Evolutionary conservation across 1,140 invertebrate species (phyloP).

Genomic region (Drosophila arizonae): DNA sequence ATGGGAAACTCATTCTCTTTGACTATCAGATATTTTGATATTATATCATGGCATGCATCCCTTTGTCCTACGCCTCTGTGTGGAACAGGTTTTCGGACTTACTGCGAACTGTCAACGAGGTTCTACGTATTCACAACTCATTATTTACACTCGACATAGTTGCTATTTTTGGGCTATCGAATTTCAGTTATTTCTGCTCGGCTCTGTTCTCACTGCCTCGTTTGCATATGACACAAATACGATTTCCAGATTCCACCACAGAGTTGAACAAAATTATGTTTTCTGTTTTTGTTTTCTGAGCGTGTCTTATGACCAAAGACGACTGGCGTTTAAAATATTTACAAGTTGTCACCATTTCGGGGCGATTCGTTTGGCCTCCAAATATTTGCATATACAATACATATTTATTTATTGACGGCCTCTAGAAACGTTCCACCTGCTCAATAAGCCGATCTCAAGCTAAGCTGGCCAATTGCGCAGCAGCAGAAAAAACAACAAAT

Average conservation of each 20-base stretch:
- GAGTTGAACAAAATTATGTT: slow-evolving; percentile 30
- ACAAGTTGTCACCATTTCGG: slow-evolving; percentile 59
- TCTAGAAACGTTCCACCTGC: slow-evolving; percentile 54
- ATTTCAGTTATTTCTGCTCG: slow-evolving; percentile 51
- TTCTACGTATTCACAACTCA: slow-evolving; percentile 33
- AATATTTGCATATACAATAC: slow-evolving; percentile 65
- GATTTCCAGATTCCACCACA: slow-evolving; percentile 10
- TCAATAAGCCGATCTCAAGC: slow-evolving; percentile 21
- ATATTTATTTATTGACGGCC: slow-evolving; percentile 15
- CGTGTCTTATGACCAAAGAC: slow-evolving; percentile 45
- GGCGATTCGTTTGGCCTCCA: slow-evolving; percentile 42
- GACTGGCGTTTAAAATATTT: slow-evolving; percentile 53
- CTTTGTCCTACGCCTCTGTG: slow-evolving; percentile 44
- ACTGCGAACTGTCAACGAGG: slow-evolving; percentile 54
- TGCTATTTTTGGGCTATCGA: slow-evolving; percentile 56
- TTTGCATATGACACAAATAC: slow-evolving; percentile 73
- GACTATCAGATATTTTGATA: too few species aligned
- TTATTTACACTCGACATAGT: slow-evolving; percentile 38
- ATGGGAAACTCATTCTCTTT: not conserved
- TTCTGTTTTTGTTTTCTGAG: slow-evolving; percentile 11
- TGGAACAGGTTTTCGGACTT: slow-evolving; percentile 50
- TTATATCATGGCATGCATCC: not conserved
- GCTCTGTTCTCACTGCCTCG: slow-evolving; percentile 43
- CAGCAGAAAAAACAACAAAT: slow-evolving; percentile 4
- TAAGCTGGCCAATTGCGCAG: slow-evolving; percentile 47